Evolutionary conservation across 1,140 invertebrate genomes (phyloP).

Genomic region (Solenopsis fugax): DNA sequence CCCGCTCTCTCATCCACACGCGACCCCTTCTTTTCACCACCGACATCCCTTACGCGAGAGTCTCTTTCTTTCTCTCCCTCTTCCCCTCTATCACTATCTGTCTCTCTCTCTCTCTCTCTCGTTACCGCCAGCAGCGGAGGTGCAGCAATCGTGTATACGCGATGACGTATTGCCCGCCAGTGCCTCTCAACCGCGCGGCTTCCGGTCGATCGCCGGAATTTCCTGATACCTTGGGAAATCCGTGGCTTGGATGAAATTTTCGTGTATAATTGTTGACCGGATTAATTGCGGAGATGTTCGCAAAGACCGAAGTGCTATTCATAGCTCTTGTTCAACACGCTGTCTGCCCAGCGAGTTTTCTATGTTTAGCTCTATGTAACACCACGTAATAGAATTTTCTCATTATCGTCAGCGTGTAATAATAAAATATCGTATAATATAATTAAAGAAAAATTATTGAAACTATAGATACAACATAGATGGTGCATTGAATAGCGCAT

Average conservation of each 20-base stretch:
- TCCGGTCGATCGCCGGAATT: conserved; percentile 17
- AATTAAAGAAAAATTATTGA: neutral
- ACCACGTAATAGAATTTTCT: neutral
- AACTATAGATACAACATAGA: neutral
- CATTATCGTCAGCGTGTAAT: neutral
- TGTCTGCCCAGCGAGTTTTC: neutral
- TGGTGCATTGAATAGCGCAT: neutral
- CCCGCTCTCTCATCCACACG: conserved; percentile 19
- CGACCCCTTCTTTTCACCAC: conserved; percentile 74
- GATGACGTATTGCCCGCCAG: conserved; percentile 68
- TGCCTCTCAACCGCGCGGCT: conserved; percentile 59
- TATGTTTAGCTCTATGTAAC: neutral
- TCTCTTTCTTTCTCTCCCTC: conserved; percentile 36
- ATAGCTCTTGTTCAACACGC: neutral
- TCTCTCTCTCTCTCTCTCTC: neutral
- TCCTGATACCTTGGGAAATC: neutral
- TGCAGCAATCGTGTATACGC: conserved; percentile 53
- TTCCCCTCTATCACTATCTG: neutral
- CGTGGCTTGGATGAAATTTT: neutral
- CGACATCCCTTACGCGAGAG: conserved; percentile 73
- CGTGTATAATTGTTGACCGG: neutral
- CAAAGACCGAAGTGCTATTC: neutral
- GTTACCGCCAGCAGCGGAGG: conserved; percentile 52
- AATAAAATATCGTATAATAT: neutral
- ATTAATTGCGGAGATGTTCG: neutral